These are phyloP conservation scores for Otus sunia DNA, from an alignment of 2,113 vertebrate species.

Conservation along the genomic window DNA sequence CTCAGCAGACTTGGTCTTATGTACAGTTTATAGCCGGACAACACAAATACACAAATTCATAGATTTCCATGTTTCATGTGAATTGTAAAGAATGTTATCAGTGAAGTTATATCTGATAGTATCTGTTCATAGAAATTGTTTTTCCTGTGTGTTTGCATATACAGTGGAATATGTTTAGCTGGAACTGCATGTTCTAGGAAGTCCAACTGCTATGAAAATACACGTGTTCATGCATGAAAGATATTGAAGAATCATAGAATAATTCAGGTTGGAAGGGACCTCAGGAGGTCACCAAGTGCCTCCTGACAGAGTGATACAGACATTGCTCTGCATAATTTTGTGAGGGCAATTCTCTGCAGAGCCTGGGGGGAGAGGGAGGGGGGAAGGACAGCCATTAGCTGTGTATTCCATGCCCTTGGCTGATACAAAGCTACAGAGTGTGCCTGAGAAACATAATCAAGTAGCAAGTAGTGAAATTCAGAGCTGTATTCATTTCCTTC, in stretches of 20 bases:
- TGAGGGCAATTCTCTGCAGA: background rate
- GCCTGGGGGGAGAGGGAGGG: background rate
- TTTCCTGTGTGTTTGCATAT: background rate
- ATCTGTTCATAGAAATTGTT: background rate
- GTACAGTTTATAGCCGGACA: background rate
- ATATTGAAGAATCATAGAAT: background rate
- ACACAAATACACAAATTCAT: background rate
- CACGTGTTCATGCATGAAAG: background rate
- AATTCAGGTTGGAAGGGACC: background rate
- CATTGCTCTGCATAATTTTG: background rate
- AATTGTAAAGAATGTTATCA: background rate
- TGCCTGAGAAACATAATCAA: background rate
- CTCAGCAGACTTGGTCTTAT: background rate
- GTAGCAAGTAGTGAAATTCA: constrained; percentile 1
- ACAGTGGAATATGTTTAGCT: background rate
- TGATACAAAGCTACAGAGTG: background rate
- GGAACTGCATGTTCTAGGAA: background rate
- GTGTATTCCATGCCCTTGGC: background rate
- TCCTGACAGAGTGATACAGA: background rate
- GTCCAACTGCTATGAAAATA: background rate
- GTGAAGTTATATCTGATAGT: background rate
- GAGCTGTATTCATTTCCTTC: background rate
- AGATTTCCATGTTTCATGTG: background rate
- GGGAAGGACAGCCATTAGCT: background rate
- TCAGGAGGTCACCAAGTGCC: background rate